phyloP scores from a whole-genome alignment of 2,797 vertebrate genomes.

The Diplodus puntazzo region DNA sequence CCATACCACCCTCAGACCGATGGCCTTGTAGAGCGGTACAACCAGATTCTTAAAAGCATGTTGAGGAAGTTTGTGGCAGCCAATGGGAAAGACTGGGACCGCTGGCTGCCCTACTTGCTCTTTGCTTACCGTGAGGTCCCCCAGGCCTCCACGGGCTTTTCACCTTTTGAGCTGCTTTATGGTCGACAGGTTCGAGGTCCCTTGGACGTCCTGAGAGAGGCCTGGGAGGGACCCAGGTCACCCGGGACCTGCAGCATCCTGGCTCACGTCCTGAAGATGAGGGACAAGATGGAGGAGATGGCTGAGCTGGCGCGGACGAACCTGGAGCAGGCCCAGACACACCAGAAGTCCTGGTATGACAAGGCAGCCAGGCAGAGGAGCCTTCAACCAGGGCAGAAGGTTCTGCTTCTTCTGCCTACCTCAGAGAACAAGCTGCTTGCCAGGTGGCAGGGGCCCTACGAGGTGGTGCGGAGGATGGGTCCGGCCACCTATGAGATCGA shows the following conservation, averaged over 20 bases:
- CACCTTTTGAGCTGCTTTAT: not conserved
- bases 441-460: no score
- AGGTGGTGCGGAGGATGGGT: not conserved
- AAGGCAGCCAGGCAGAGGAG: not conserved
- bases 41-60: no score
- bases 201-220: not conserved
- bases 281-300: not conserved
- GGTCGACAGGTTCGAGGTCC: not conserved
- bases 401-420: conserved; percentile 9
- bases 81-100: no score
- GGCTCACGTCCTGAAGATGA: not conserved
- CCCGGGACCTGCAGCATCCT: not conserved
- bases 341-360: not conserved
- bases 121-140: not conserved
- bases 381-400: not conserved
- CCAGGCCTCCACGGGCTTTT: not conserved
- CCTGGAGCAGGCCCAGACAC: not conserved
- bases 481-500: conserved; percentile 1
- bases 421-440: no score
- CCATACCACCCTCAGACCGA: no score
- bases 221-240: not conserved
- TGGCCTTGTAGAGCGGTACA: no score
- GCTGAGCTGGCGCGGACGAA: not conserved
- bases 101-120: not conserved
- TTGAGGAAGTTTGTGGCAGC: no score